These are phyloP conservation scores for Phrynocephalus forsythii DNA, from an alignment of 2,797 vertebrate genomes.

Conservation along the genomic window DNA sequence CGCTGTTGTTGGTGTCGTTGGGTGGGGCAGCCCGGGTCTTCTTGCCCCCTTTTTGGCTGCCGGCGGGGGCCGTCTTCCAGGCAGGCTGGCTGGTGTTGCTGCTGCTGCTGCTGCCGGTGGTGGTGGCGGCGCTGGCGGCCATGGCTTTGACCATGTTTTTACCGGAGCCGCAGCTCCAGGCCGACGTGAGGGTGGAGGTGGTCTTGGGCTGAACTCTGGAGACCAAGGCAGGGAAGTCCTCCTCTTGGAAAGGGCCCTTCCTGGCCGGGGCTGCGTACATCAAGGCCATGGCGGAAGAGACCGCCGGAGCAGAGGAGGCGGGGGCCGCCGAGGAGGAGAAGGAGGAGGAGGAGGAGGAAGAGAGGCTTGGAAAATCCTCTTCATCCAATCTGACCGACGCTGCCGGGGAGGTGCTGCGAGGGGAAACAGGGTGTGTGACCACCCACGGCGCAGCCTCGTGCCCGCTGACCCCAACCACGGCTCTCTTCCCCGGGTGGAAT, in stretches of 20 bases:
- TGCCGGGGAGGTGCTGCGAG: conserved; percentile 72
- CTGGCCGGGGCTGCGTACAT: conserved; percentile 80
- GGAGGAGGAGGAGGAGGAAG: conserved; percentile 63
- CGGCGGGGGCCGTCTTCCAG: conserved; percentile 79
- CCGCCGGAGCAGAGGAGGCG: conserved; percentile 55
- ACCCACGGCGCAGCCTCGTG: neutral
- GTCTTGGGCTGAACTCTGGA: conserved; percentile 84
- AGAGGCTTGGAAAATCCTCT: conserved; percentile 94
- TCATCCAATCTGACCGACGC: conserved; percentile 85
- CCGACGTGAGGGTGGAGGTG: conserved; percentile 81
- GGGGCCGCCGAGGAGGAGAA: conserved; percentile 66
- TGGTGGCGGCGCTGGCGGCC: neutral
- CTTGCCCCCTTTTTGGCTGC: conserved; percentile 70
- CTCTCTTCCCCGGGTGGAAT: too few species aligned
- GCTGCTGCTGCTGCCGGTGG: conserved; percentile 33
- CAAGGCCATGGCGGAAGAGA: conserved; percentile 69
- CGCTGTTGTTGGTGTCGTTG: conserved; percentile 79
- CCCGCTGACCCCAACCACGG: too few species aligned
- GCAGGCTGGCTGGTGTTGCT: conserved; percentile 67
- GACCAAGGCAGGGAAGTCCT: conserved; percentile 96
- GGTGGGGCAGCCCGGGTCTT: conserved; percentile 66
- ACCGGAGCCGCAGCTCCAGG: conserved; percentile 83
- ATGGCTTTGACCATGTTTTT: conserved; percentile 78
- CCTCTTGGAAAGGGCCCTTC: conserved; percentile 90
- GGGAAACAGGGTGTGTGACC: fast-evolving